phyloP scores from a whole-genome alignment of 2,888 invertebrate species.

The Conchocele bisecta region DNA sequence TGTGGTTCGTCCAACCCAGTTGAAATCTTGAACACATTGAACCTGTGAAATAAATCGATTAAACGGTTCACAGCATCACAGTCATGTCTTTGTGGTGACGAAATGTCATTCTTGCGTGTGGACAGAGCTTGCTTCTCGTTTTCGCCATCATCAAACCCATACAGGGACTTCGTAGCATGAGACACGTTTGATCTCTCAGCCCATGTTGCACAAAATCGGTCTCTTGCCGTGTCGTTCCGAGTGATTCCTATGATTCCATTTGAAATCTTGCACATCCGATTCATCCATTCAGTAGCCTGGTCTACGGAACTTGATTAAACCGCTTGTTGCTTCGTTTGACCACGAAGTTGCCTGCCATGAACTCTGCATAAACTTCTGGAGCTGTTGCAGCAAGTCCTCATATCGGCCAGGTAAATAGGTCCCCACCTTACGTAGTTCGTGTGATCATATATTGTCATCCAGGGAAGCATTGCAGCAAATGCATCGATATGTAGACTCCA shows the following conservation, averaged over 20 bases:
- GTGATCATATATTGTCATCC: slow-evolving; percentile 46
- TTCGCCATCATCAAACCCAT: too few relatives aligned
- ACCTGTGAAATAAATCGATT: too few relatives aligned
- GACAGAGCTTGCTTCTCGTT: too few relatives aligned
- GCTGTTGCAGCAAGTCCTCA: slow-evolving; percentile 22
- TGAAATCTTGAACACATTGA: too few relatives aligned
- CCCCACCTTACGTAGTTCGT: slow-evolving; percentile 50
- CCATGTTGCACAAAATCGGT: slow-evolving; percentile 38
- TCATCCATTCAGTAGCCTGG: slow-evolving; percentile 46
- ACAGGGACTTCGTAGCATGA: too few relatives aligned
- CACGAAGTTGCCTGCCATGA: slow-evolving; percentile 36
- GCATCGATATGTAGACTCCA: too few relatives aligned
- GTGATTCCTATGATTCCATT: slow-evolving; percentile 45
- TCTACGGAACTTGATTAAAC: slow-evolving; percentile 44
- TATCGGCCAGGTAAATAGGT: slow-evolving; percentile 46
- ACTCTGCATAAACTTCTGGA: slow-evolving; percentile 37
- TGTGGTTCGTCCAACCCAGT: too few relatives aligned
- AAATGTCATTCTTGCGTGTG: too few relatives aligned
- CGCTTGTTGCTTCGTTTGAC: slow-evolving; percentile 29
- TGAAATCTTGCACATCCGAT: slow-evolving; percentile 30
- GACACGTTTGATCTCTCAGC: slow-evolving; percentile 23
- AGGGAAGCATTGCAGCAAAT: too few relatives aligned
- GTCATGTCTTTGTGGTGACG: too few relatives aligned
- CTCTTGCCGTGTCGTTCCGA: slow-evolving; percentile 30
- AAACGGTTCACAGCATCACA: too few relatives aligned